Evolutionary conservation across 2,888 invertebrate genomes (phyloP), one percentile per base, ranked within the genome.

Genomic region (Salticus scenicus): DNA sequence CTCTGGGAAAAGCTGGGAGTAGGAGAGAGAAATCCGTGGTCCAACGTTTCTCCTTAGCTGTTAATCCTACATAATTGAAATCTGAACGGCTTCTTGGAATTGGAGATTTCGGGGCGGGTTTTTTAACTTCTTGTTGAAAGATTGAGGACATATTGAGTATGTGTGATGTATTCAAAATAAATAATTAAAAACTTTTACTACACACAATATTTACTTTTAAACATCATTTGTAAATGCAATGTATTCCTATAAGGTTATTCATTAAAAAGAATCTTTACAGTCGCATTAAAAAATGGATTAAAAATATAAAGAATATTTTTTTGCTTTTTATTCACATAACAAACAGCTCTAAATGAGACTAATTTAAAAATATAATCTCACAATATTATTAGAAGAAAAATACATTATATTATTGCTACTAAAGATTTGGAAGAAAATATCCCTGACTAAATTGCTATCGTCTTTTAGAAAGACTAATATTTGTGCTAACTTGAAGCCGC

Each of bases 1-100:
- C 80, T 27, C 76, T 71, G 17, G 66, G 20, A 41, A 71, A 76
- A 0, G 75, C 63, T 0, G 80, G 86, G 1, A 86, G 67, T 4
- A 86, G 66, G 5, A 77, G 51, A 0, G 86, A 80, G 33, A 86
- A 80, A n/a, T 85, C 85, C 1, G 79, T 79, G 1, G 79, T 85
- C 75, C 79, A 75, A 1, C 86, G 30, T 28, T 86, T 86, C 33
- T 86, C 86, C n/a, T 71, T 75, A 1, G 86, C 63, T 4, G 80
- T 80, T 28, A 86, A 42, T 1, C 86, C 80, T 10, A 86, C 80
- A 27, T 86, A 86, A 20, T 66, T 75, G 76, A 86, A 80, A 33
- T 86, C 86, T 0, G 80, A 80, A 4, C 86, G 64, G 17, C 86
- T 86, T 20, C 86, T 64, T 0, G 86, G 86, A 10, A 86, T 80